Percentiles rank a stretch among this genome's conserved stretches.
Evolutionary conservation across 92 coral and sea anemone species (phyloP).

Genomic region (Parazoanthus atlanticus): DNA sequence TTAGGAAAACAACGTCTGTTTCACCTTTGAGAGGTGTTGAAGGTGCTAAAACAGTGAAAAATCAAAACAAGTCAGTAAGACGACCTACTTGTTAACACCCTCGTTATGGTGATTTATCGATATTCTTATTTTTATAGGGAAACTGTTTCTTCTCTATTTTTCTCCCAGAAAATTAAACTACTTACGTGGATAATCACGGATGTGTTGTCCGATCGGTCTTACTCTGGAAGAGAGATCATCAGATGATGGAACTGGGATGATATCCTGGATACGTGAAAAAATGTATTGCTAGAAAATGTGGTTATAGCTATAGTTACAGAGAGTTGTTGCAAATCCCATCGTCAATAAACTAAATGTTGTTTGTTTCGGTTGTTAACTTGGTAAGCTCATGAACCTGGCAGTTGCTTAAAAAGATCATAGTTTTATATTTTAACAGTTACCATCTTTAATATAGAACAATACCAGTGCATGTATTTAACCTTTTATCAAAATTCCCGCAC

Average conservation of each 20-base stretch:
- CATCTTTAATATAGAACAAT: background rate
- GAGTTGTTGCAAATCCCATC: background rate
- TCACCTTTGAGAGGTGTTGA: slow-evolving; percentile 57
- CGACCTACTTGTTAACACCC: background rate
- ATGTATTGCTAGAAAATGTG: background rate
- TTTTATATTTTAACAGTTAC: background rate
- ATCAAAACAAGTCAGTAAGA: too few relatives aligned
- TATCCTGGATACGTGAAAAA: slow-evolving; percentile 14
- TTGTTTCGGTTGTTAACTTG: too few relatives aligned
- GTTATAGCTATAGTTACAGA: background rate
- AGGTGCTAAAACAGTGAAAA: slow-evolving; percentile 41
- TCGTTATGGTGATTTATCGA: background rate
- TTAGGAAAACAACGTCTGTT: slow-evolving; percentile 70
- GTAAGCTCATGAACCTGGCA: too few relatives aligned
- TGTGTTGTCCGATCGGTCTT: slow-evolving; percentile 13
- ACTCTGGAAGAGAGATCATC: background rate
- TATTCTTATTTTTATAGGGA: background rate
- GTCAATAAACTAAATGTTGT: background rate
- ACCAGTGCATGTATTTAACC: background rate
- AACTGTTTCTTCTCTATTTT: background rate
- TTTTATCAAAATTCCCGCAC: too few relatives aligned
- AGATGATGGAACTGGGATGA: slow-evolving; percentile 41
- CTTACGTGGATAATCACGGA: slow-evolving; percentile 52
- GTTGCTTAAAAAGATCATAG: background rate
- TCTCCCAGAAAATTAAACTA: background rate